Percentiles rank a stretch among this genome's conserved stretches.
Evolutionary conservation across 2,797 vertebrate species (phyloP).

Genomic region (Capromys pilorides): DNA sequence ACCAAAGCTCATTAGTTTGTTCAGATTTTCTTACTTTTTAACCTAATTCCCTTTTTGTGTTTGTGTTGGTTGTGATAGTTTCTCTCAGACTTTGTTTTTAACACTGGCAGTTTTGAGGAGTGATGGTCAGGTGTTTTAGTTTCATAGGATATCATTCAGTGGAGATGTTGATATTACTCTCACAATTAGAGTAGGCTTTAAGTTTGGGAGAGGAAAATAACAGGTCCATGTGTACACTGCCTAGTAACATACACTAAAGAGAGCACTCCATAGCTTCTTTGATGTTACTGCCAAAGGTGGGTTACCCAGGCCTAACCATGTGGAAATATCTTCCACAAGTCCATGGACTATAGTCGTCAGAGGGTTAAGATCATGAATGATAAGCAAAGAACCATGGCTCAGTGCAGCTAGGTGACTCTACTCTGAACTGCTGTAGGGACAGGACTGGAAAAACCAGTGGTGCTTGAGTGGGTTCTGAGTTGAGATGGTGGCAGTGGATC

Average conservation of each 20-base stretch:
- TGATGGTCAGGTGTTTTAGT: neutral
- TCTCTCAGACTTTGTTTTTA: neutral
- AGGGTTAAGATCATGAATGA: neutral
- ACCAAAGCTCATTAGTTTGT: neutral
- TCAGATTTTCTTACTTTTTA: conserved; percentile 10
- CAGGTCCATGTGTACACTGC: neutral
- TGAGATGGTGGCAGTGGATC: neutral
- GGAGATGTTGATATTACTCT: neutral
- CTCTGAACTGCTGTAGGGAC: neutral
- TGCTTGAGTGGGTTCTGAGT: neutral
- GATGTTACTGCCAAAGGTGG: neutral
- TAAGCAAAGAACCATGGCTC: neutral
- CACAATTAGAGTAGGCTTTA: neutral
- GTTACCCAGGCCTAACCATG: neutral
- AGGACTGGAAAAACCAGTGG: neutral
- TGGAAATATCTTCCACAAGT: neutral
- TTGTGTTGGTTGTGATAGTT: neutral
- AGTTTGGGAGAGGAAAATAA: neutral
- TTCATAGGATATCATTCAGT: neutral
- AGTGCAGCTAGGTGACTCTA: neutral
- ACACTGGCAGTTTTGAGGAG: neutral
- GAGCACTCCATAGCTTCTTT: neutral
- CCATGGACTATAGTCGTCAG: neutral
- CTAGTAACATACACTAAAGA: neutral
- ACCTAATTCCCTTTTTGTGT: neutral